phyloP scores from a whole-genome alignment of 1,140 invertebrate species.

The Drosophila hydei region DNA sequence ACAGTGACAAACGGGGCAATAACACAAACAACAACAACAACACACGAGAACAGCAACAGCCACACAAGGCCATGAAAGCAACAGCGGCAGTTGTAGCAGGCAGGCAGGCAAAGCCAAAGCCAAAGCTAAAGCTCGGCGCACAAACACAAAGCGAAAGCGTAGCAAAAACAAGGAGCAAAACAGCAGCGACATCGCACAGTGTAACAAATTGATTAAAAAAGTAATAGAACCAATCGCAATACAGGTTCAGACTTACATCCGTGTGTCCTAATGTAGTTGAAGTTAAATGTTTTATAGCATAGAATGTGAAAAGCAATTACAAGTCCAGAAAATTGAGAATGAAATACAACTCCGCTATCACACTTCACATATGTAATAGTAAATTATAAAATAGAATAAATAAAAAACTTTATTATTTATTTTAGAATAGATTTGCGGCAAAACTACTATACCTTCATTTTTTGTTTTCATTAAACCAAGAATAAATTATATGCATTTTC shows the following conservation, averaged over 20 bases:
- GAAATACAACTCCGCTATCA: too few relatives aligned
- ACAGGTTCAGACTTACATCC: background rate
- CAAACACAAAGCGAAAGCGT: slow-evolving; percentile 66
- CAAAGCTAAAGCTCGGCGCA: slow-evolving; percentile 39
- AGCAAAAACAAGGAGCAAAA: slow-evolving; percentile 79
- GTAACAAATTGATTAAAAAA: slow-evolving; percentile 32
- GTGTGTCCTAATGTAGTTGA: too few relatives aligned
- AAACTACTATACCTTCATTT: too few relatives aligned
- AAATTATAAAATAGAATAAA: too few relatives aligned
- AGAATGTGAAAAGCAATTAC: too few relatives aligned
- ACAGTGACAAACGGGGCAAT: slow-evolving; percentile 48
- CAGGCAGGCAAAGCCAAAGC: slow-evolving; percentile 36
- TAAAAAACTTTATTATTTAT: too few relatives aligned
- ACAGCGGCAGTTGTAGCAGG: slow-evolving; percentile 54
- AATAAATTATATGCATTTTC: too few relatives aligned
- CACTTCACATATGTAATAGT: too few relatives aligned
- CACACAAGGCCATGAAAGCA: slow-evolving; percentile 49
- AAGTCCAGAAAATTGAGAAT: too few relatives aligned
- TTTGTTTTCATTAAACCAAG: too few relatives aligned
- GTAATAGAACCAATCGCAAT: slow-evolving; percentile 4
- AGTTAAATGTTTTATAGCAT: too few relatives aligned
- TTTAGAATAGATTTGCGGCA: too few relatives aligned
- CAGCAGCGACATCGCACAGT: slow-evolving; percentile 53
- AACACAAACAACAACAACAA: slow-evolving; percentile 34
- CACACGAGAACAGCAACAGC: slow-evolving; percentile 35